Evolutionary conservation across 2,797 vertebrate species (phyloP), one percentile per base, ranked within the genome.

Genomic region (Lacerta bilineata): DNA sequence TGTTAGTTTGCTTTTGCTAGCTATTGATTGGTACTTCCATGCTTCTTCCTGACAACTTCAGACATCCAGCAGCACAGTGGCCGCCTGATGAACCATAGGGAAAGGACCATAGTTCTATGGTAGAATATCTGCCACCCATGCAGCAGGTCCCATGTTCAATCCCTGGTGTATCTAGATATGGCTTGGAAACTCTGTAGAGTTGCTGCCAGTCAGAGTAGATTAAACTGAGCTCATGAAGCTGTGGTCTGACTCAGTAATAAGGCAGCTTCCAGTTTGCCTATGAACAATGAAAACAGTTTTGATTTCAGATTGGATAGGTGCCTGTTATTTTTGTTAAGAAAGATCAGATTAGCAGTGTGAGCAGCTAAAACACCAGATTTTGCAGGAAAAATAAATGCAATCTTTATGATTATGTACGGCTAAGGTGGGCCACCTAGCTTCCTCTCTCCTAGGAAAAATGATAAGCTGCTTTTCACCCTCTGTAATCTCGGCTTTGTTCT

Each of bases 301-400:
- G 81, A 80, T 55, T 59, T 29, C 8, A 43, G 78, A 36, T 36
- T 1, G 8, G 74, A 50, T 13, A 25, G 18, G 75, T 39, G 36
- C 13, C 18, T 89, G n/a, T 82, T 76, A 64, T 77, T 36, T 89
- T 83, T 61, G 74, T 81, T 17, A 89, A 66, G 9, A 27, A 43
- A 80, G 75, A 86, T 91, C 74, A 83, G 39, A 90, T 90, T 84
- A 90, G 41, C 80, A 86, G 8, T 74, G n/a, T 5, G 46, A 88
- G 77, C 68, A 89, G 25, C 43, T 78, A 13, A 85, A 92, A 81
- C 87, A 90, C 43, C 66, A 69, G 85, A 84, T 82, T 86, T 84
- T 78, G 25, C 25, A 2, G 33, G 18, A 89, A 80, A 41, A 41
- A 20, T 43, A 6, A 6, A 59, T 59, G n/a, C 75, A 90, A 71